phyloP scores from a whole-genome alignment of 2,888 invertebrate species.

The Eristalis pertinax region DNA sequence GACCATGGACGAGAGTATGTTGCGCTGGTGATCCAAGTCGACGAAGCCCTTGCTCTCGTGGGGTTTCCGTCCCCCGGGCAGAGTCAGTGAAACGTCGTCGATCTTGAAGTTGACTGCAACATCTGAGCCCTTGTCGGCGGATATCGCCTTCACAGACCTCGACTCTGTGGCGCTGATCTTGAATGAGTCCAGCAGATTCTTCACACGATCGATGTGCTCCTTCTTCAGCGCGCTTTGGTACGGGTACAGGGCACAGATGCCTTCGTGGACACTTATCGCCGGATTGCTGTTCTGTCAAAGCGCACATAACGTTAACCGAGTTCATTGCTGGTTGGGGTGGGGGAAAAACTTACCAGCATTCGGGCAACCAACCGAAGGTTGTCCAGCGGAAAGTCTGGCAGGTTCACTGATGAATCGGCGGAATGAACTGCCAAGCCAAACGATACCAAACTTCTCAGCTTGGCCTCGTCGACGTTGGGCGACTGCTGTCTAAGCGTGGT shows the following conservation, averaged over 20 bases:
- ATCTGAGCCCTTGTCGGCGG: background rate
- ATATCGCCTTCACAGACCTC: slow-evolving; percentile 73
- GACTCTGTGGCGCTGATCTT: slow-evolving; percentile 78
- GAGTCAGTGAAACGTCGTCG: slow-evolving; percentile 81
- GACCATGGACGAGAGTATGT: slow-evolving; percentile 88
- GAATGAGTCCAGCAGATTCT: slow-evolving; percentile 87
- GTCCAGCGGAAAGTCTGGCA: slow-evolving; percentile 96
- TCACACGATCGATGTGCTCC: slow-evolving; percentile 88
- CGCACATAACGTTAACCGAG: background rate
- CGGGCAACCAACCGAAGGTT: slow-evolving; percentile 86
- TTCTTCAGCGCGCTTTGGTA: slow-evolving; percentile 89
- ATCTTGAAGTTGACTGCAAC: slow-evolving; percentile 73
- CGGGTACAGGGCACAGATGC: slow-evolving; percentile 91
- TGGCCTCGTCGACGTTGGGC: slow-evolving; percentile 82
- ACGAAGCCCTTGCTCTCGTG: slow-evolving; percentile 81
- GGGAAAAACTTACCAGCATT: slow-evolving; percentile 77
- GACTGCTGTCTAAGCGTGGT: slow-evolving; percentile 82
- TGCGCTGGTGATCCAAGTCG: slow-evolving; percentile 90
- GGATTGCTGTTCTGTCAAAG: slow-evolving; percentile 87
- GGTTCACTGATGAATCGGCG: slow-evolving; percentile 85
- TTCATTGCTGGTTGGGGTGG: background rate
- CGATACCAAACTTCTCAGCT: slow-evolving; percentile 83
- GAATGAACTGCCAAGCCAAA: slow-evolving; percentile 90
- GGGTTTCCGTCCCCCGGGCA: slow-evolving; percentile 79
- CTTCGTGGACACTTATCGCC: slow-evolving; percentile 85